Evolutionary conservation across 1,140 invertebrate genomes (phyloP).

Genomic region (Diorhabda sublineata): DNA sequence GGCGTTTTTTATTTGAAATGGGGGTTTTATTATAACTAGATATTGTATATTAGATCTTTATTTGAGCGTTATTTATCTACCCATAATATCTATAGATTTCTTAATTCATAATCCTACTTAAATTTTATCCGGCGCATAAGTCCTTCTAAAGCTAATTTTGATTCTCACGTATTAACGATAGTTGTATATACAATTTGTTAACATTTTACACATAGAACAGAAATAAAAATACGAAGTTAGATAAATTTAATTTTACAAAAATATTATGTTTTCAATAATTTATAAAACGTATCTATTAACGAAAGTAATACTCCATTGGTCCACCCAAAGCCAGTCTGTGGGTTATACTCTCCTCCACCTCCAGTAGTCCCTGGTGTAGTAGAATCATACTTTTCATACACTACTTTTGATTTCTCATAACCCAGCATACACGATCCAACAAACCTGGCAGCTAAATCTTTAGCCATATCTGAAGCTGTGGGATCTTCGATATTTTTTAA

Average conservation of each 20-base stretch:
- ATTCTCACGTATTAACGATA: too few species aligned
- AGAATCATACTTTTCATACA: slow-evolving; percentile 90
- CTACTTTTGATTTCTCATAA: slow-evolving; percentile 44
- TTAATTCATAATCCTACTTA: too few species aligned
- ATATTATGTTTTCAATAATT: not conserved
- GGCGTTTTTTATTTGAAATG: too few species aligned
- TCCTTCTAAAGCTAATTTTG: too few species aligned
- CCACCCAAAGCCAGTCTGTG: slow-evolving; percentile 92
- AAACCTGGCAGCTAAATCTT: slow-evolving; percentile 67
- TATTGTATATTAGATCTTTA: too few species aligned
- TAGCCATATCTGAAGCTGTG: slow-evolving; percentile 62
- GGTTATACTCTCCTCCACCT: slow-evolving; percentile 83
- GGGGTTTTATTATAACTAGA: too few species aligned
- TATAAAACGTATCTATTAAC: slow-evolving; percentile 28
- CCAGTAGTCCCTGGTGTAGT: slow-evolving; percentile 66
- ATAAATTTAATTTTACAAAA: not conserved
- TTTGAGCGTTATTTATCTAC: too few species aligned
- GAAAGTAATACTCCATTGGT: slow-evolving; percentile 73
- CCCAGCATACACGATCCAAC: slow-evolving; percentile 69
- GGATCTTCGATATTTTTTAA: slow-evolving; percentile 55
- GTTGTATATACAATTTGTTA: too few species aligned
- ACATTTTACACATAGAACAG: too few species aligned
- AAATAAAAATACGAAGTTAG: too few species aligned
- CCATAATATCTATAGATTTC: too few species aligned
- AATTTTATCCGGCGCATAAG: too few species aligned